A percentile compares a stretch with the other conserved stretches of the same genome.
These are phyloP conservation scores for Uria lomvia DNA, from an alignment of 2,113 vertebrate species.

Conservation along the genomic window DNA sequence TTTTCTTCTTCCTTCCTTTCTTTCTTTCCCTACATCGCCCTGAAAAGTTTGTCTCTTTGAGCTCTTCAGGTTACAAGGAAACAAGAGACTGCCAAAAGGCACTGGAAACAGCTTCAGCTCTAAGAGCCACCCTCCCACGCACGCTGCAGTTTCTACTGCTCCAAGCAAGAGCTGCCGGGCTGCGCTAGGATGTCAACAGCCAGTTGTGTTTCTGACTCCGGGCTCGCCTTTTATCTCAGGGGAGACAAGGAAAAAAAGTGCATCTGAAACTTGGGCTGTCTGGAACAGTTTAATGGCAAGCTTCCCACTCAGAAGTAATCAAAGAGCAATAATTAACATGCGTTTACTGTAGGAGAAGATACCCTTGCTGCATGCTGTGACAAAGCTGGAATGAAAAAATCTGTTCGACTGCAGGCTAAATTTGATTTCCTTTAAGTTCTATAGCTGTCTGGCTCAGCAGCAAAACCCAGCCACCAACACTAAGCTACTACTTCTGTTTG, in stretches of 20 bases:
- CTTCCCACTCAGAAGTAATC: constrained; percentile 66
- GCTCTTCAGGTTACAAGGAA: constrained; percentile 68
- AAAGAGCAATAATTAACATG: constrained; percentile 70
- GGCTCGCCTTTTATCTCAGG: constrained; percentile 69
- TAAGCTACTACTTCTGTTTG: constrained; percentile 17
- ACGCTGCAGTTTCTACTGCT: constrained; percentile 68
- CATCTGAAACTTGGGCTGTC: constrained; percentile 48
- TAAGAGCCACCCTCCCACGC: constrained; percentile 67
- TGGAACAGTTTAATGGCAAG: constrained; percentile 63
- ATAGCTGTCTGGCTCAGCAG: constrained; percentile 29
- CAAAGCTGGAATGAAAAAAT: constrained; percentile 66
- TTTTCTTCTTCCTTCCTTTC: too few species aligned
- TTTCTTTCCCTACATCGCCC: neutral
- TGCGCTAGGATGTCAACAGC: constrained; percentile 64
- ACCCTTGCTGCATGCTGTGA: constrained; percentile 62
- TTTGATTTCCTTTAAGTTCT: constrained; percentile 54
- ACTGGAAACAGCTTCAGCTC: constrained; percentile 67
- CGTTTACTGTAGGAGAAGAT: constrained; percentile 57
- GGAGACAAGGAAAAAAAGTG: neutral
- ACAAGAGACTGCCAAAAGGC: constrained; percentile 66
- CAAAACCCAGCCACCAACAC: constrained; percentile 25
- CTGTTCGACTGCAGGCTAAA: constrained; percentile 58
- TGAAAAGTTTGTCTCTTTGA: constrained; percentile 44
- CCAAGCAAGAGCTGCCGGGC: constrained; percentile 64
- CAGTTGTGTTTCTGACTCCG: constrained; percentile 47